A percentile compares a stretch with the other conserved stretches of the same genome.
Conservation (phyloP, 2,888 invertebrate species). For the Opisthograptis luteolata region DNA sequence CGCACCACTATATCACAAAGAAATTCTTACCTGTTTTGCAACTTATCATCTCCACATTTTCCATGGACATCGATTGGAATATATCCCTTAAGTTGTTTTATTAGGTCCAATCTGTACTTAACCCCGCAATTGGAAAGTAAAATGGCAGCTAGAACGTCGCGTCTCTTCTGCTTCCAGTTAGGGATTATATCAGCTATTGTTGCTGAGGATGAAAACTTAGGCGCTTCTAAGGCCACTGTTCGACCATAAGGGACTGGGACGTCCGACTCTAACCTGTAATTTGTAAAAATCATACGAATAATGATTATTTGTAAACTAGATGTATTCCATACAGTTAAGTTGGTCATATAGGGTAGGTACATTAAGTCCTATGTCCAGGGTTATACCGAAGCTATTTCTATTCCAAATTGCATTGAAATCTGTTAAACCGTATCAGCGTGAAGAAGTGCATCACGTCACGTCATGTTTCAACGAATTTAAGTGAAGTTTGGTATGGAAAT, state of each 20-base stretch:
- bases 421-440: too few relatives aligned
- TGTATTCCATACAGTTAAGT: too few relatives aligned
- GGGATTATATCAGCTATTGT: slow-evolving; percentile 52
- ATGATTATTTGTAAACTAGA: neutral
- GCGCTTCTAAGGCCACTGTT: slow-evolving; percentile 59
- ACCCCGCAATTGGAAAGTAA: slow-evolving; percentile 85
- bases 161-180: slow-evolving; percentile 69
- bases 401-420: too few relatives aligned
- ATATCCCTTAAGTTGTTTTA: slow-evolving; percentile 82
- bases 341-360: too few relatives aligned
- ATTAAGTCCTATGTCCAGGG: too few relatives aligned
- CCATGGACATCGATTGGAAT: slow-evolving; percentile 85
- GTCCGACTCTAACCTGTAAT: slow-evolving; percentile 85
- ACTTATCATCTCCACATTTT: slow-evolving; percentile 66
- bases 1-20: too few relatives aligned
- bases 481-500: too few relatives aligned
- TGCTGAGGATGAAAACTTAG: slow-evolving; percentile 9
- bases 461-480: too few relatives aligned
- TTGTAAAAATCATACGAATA: slow-evolving; percentile 56
- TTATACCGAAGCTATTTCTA: too few relatives aligned
- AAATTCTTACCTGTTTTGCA: slow-evolving; percentile 32
- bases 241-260: slow-evolving; percentile 88
- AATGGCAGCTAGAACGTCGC: slow-evolving; percentile 76
- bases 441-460: too few relatives aligned
- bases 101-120: slow-evolving; percentile 77